Conservation (phyloP, 2,113 vertebrate species). For the Lichenostomus cassidix region DNA sequence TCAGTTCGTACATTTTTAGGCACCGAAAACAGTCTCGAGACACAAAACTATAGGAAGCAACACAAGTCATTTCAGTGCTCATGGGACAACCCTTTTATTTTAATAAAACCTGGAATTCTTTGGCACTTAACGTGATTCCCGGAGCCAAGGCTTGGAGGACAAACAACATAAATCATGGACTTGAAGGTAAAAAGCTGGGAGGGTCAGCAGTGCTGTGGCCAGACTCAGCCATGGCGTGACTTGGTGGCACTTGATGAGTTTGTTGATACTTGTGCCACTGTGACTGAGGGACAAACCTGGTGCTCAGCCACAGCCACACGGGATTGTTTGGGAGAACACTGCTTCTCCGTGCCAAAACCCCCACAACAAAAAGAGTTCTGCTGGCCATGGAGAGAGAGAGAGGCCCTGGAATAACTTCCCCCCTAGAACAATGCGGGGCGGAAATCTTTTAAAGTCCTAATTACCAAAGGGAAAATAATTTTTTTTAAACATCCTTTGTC, state of each 20-base stretch:
- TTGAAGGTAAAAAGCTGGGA: neutral
- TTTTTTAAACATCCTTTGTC: constrained; percentile 38
- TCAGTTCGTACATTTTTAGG: neutral
- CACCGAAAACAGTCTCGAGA: neutral
- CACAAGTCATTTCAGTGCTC: neutral
- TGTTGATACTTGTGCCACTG: constrained; percentile 3
- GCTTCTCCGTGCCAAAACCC: neutral
- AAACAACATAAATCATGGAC: neutral
- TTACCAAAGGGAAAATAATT: neutral
- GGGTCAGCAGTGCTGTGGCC: neutral
- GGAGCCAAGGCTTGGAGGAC: neutral
- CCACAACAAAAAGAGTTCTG: neutral
- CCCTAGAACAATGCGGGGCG: neutral
- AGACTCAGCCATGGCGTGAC: neutral
- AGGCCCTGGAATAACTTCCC: constrained; percentile 11
- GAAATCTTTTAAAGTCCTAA: constrained; percentile 30
- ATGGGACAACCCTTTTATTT: neutral
- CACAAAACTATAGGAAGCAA: neutral
- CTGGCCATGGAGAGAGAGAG: neutral
- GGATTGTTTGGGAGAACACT: neutral
- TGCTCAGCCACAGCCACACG: neutral
- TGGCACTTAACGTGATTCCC: rapidly evolving
- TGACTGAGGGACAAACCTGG: neutral
- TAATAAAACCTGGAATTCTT: neutral
- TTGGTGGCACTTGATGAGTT: neutral